phyloP scores from a whole-genome alignment of 2,113 vertebrate genomes.

The Ptilonorhynchus violaceus region DNA sequence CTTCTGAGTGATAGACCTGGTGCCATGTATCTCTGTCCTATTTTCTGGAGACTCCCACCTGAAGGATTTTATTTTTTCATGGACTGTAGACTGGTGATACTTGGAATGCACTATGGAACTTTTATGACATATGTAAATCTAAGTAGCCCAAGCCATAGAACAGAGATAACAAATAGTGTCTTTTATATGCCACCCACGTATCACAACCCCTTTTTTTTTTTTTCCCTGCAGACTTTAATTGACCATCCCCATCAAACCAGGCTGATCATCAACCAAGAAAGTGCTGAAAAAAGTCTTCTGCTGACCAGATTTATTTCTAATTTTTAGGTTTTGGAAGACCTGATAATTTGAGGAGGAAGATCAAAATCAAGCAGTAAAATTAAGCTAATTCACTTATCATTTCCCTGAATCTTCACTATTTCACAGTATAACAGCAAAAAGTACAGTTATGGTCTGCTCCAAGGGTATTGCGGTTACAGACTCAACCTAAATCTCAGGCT shows the following conservation, averaged over 20 bases:
- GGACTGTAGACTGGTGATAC: background rate
- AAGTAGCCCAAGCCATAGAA: background rate
- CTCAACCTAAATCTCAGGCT: background rate
- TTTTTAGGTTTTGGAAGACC: background rate
- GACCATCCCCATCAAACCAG: background rate
- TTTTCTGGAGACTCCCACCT: background rate
- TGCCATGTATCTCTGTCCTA: fast-evolving
- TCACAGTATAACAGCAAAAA: background rate
- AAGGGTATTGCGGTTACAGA: background rate
- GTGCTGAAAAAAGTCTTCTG: background rate
- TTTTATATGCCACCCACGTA: background rate
- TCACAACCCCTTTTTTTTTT: background rate
- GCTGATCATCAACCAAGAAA: background rate
- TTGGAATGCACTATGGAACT: background rate
- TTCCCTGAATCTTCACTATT: background rate
- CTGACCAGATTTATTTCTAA: background rate
- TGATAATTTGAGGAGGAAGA: background rate
- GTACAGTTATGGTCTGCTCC: background rate
- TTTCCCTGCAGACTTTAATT: background rate
- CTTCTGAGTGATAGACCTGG: background rate
- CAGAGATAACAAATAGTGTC: background rate
- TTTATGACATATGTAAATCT: background rate
- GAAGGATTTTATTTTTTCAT: background rate
- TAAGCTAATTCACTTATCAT: background rate
- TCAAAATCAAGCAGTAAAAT: background rate